A percentile compares a stretch with the other conserved stretches of the same genome.
Conservation (phyloP, 2,797 vertebrate species). For the Sus cebifrons region DNA sequence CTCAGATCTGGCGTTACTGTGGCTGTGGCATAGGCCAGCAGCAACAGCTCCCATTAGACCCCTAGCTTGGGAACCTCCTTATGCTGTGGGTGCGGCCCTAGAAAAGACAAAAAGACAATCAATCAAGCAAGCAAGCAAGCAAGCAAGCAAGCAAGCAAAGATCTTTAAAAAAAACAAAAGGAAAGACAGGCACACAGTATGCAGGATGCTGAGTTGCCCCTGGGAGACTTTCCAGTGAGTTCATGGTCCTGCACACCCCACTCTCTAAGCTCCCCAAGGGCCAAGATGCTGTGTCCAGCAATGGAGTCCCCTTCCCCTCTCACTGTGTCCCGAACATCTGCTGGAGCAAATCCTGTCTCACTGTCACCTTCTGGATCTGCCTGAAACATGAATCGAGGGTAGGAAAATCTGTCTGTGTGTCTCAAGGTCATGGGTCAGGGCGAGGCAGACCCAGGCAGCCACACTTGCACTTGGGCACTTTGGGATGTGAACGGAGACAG, state of each 20-base stretch:
- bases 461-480: neutral
- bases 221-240: neutral
- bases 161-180: neutral
- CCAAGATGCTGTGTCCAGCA: neutral
- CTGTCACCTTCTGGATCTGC: slow-evolving; percentile 76
- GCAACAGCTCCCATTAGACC: too few relatives aligned
- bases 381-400: slow-evolving; percentile 84
- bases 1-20: too few relatives aligned
- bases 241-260: neutral
- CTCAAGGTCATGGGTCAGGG: slow-evolving; percentile 75
- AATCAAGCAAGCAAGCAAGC: too few relatives aligned
- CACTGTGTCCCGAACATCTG: neutral
- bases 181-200: neutral
- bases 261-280: too few relatives aligned
- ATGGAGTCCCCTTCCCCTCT: neutral
- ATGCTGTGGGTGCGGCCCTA: too few relatives aligned
- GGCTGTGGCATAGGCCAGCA: too few relatives aligned
- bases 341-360: slow-evolving; percentile 78
- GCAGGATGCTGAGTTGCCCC: neutral
- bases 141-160: neutral
- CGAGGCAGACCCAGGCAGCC: slow-evolving; percentile 68
- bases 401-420: slow-evolving; percentile 85
- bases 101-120: too few relatives aligned
- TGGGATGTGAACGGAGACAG: neutral
- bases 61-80: too few relatives aligned